These are phyloP conservation scores for Astatotilapia flaviijosephi DNA, from an alignment of 2,113 vertebrate genomes.

Conservation along the genomic window DNA sequence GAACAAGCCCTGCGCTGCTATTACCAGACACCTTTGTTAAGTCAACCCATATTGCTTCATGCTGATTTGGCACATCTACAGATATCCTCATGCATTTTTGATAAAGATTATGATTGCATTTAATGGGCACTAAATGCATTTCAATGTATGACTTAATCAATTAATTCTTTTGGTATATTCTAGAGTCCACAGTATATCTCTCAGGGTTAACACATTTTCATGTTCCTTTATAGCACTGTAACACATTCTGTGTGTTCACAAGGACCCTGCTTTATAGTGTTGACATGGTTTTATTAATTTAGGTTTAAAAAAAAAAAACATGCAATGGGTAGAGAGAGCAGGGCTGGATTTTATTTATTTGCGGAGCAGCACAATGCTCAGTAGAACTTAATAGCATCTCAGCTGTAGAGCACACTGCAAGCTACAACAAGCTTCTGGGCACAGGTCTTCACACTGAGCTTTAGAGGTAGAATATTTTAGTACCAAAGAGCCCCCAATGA, in stretches of 20 bases:
- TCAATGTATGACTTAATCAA: neutral
- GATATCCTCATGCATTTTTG: neutral
- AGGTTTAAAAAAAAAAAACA: neutral
- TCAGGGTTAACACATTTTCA: neutral
- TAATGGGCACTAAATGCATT: neutral
- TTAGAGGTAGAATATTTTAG: neutral
- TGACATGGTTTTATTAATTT: slow-evolving; percentile 2
- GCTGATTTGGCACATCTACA: neutral
- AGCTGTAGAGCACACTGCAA: neutral
- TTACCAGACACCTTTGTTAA: neutral
- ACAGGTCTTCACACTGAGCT: slow-evolving; percentile 17
- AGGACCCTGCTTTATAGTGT: neutral
- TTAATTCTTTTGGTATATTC: neutral
- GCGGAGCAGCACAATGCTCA: neutral
- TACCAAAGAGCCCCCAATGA: neutral
- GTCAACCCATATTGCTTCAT: neutral
- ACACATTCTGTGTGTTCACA: neutral
- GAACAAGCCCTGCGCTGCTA: neutral
- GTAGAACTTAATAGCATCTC: slow-evolving; percentile 16
- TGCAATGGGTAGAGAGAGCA: neutral
- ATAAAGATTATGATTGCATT: neutral
- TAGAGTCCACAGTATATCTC: neutral
- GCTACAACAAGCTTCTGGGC: neutral
- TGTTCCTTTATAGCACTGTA: neutral
- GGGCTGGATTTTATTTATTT: neutral